Percentiles rank a stretch among this genome's conserved stretches.
Evolutionary conservation across 2,113 vertebrate genomes (phyloP).

Genomic region (Odontesthes bonariensis): DNA sequence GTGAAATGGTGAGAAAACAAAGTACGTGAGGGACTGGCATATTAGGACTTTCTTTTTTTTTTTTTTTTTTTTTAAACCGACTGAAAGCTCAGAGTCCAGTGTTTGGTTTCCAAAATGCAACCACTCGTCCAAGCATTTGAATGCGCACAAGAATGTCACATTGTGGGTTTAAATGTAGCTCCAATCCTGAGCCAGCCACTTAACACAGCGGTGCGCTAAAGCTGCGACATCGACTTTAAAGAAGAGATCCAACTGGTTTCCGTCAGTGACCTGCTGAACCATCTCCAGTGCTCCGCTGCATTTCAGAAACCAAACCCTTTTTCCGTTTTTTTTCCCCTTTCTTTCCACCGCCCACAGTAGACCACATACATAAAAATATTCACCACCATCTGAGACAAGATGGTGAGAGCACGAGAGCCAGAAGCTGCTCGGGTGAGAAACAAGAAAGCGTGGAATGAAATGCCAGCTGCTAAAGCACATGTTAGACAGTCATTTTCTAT

Average conservation of each 20-base stretch:
- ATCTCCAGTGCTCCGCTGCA: not conserved
- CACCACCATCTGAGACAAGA: slow-evolving; percentile 36
- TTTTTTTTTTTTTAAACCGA: not conserved
- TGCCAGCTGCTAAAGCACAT: slow-evolving; percentile 19
- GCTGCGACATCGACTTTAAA: not conserved
- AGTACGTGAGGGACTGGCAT: not conserved
- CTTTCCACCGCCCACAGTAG: not conserved
- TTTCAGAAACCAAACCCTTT: slow-evolving; percentile 53
- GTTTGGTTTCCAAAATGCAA: slow-evolving; percentile 53
- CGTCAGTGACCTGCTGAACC: not conserved
- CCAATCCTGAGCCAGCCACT: not conserved
- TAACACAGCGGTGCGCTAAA: not conserved
- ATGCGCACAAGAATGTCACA: not conserved
- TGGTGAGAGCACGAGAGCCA: slow-evolving; percentile 30
- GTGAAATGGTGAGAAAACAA: slow-evolving; percentile 32
- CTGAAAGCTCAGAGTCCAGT: slow-evolving; percentile 9
- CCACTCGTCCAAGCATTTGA: not conserved
- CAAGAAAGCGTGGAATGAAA: slow-evolving; percentile 28
- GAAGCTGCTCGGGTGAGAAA: slow-evolving; percentile 23
- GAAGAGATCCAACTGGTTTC: no score
- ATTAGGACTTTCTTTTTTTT: slow-evolving; percentile 12
- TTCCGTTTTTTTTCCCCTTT: not conserved
- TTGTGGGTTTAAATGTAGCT: not conserved
- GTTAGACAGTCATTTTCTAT: slow-evolving; percentile 41
- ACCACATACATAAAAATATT: not conserved